phyloP scores from a whole-genome alignment of 2,888 invertebrate genomes.

The Leptinotarsa rubiginosa region DNA sequence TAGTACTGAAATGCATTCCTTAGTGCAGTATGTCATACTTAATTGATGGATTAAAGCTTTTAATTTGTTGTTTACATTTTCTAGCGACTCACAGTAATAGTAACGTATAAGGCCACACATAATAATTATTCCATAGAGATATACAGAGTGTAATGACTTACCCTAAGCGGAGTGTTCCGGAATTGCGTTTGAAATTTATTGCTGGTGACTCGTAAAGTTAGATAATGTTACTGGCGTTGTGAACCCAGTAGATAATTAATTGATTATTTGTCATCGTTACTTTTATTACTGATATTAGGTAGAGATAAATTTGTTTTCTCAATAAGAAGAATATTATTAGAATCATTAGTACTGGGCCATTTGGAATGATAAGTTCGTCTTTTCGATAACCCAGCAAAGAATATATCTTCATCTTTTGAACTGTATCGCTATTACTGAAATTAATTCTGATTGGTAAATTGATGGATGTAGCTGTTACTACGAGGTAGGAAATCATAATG shows the following conservation, averaged over 20 bases:
- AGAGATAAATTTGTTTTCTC: slow-evolving; percentile 10
- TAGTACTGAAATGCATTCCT: slow-evolving; percentile 22
- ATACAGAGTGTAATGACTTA: slow-evolving; percentile 33
- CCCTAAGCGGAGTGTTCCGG: slow-evolving; percentile 11
- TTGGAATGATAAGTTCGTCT: background rate
- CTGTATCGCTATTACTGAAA: background rate
- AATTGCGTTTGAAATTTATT: slow-evolving; percentile 19
- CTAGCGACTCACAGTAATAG: slow-evolving; percentile 17
- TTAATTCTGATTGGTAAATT: background rate
- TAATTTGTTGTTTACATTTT: slow-evolving; percentile 29
- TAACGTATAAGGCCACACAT: slow-evolving; percentile 29
- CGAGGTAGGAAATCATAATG: too few species aligned
- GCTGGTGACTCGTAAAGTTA: background rate
- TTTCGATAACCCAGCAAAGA: background rate
- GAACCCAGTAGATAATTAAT: slow-evolving; percentile 4
- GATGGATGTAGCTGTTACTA: too few species aligned
- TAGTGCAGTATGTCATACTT: slow-evolving; percentile 16
- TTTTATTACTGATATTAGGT: background rate
- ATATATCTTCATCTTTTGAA: background rate
- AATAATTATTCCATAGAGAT: slow-evolving; percentile 31
- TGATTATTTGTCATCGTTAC: slow-evolving; percentile 11
- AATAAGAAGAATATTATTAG: background rate
- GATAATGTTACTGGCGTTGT: background rate
- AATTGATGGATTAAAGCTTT: slow-evolving; percentile 22
- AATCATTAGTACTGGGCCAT: background rate